phyloP scores from a whole-genome alignment of 2,888 invertebrate species.

The Colostygia pectinataria region DNA sequence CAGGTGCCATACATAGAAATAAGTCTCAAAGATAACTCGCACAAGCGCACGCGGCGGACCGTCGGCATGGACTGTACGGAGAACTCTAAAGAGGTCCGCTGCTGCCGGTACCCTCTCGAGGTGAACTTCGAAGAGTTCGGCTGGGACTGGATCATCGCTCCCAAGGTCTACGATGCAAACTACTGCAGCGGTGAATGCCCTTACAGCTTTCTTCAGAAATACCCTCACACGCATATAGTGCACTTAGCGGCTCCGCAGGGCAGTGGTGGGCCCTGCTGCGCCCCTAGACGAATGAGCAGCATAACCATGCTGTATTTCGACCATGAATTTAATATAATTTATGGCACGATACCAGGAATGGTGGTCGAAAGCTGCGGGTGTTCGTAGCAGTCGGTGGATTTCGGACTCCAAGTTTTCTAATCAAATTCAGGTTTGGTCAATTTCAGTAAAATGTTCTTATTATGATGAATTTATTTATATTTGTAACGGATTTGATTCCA shows the following conservation, averaged over 20 bases:
- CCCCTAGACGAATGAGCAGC: constrained; percentile 93
- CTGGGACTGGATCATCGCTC: constrained; percentile 99
- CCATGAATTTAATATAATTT: constrained; percentile 92
- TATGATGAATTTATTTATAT: neutral
- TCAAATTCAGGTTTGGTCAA: neutral
- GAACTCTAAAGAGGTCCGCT: constrained; percentile 90
- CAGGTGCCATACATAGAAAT: constrained; percentile 82
- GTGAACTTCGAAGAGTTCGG: constrained; percentile 98
- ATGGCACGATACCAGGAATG: constrained; percentile 95
- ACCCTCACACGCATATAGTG: constrained; percentile 94
- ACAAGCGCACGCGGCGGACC: constrained; percentile 88
- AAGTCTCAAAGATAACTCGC: constrained; percentile 74
- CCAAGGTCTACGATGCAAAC: constrained; percentile 96
- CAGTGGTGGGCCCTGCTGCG: constrained; percentile 95
- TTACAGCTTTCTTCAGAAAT: constrained; percentile 92
- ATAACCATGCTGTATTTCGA: constrained; percentile 97
- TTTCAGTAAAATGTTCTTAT: no score
- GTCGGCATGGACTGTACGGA: constrained; percentile 93
- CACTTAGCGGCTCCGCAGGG: constrained; percentile 90
- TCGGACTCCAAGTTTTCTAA: constrained; percentile 49
- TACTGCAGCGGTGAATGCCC: constrained; percentile 98
- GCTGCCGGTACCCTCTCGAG: constrained; percentile 96
- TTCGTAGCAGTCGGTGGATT: constrained; percentile 81
- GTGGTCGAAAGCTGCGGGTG: constrained; percentile 97
- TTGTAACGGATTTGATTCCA: neutral